phyloP scores from a whole-genome alignment of 1,140 invertebrate species.

The Lasaia peninsularis region DNA sequence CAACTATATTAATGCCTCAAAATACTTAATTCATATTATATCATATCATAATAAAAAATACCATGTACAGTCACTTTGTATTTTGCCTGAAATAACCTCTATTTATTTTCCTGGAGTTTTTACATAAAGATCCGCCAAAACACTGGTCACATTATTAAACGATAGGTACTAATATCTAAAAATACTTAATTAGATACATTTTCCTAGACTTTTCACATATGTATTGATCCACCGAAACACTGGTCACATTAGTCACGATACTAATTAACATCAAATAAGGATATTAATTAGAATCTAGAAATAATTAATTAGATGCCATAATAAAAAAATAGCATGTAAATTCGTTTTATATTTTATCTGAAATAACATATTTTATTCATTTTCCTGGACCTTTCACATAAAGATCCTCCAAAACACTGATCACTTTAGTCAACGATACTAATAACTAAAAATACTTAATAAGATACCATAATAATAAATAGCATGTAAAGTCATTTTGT shows the following conservation, averaged over 20 bases:
- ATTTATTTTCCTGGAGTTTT: background rate
- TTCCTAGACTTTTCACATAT: background rate
- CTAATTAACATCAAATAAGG: too few species aligned
- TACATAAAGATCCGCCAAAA: background rate
- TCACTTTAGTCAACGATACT: slow-evolving; percentile 15
- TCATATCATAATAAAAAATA: slow-evolving; percentile 25
- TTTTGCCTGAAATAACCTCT: too few species aligned
- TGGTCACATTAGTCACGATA: slow-evolving; percentile 17
- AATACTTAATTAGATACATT: too few species aligned
- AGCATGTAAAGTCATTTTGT: background rate
- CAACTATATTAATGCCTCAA: too few species aligned
- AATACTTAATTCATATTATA: too few species aligned
- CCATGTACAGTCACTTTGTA: background rate
- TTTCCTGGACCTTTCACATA: background rate
- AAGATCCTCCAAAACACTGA: slow-evolving; percentile 9
- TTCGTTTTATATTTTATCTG: too few species aligned
- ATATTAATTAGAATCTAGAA: too few species aligned
- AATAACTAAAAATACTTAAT: too few species aligned
- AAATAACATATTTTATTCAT: too few species aligned
- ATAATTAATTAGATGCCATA: too few species aligned
- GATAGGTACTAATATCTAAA: too few species aligned
- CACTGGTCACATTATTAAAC: slow-evolving; percentile 20
- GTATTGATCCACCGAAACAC: background rate
- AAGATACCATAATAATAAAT: slow-evolving; percentile 24
- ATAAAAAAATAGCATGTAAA: too few species aligned